phyloP scores from a whole-genome alignment of 2,888 invertebrate species.

The Drosophila demipolita region DNA sequence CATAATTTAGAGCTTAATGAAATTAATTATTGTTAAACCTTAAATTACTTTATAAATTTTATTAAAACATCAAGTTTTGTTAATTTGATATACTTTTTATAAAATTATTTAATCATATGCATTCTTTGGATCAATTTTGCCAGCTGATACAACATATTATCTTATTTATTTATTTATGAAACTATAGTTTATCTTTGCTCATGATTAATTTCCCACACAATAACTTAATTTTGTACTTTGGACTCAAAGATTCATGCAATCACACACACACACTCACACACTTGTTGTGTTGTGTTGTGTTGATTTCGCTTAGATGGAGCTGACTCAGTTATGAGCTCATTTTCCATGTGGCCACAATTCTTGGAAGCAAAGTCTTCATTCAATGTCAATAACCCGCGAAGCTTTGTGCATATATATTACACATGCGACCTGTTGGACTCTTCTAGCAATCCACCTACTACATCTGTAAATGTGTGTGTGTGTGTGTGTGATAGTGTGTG shows the following conservation, averaged over 20 bases:
- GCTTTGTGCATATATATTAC: constrained; percentile 28
- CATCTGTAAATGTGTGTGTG: constrained; percentile 4
- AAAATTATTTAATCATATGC: neutral
- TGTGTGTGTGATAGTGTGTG: constrained; percentile 31
- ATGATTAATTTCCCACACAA: neutral
- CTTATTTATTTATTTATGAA: neutral
- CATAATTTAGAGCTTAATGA: too few relatives aligned
- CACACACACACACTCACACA: neutral
- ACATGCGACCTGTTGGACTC: constrained; percentile 59
- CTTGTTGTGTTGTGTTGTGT: neutral
- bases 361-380: constrained; percentile 47
- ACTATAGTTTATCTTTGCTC: neutral
- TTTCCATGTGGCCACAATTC: constrained; percentile 39
- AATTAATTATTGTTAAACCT: too few relatives aligned
- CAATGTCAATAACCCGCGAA: constrained; percentile 67
- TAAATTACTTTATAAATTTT: neutral
- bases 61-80: neutral
- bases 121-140: neutral
- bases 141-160: neutral
- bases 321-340: constrained; percentile 55
- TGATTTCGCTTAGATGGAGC: constrained; percentile 3
- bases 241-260: constrained; percentile 1
- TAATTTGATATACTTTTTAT: neutral
- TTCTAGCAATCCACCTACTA: constrained; percentile 20
- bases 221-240: neutral